phyloP scores from a whole-genome alignment of 2,113 vertebrate genomes.

The Paradisaea rubra region DNA sequence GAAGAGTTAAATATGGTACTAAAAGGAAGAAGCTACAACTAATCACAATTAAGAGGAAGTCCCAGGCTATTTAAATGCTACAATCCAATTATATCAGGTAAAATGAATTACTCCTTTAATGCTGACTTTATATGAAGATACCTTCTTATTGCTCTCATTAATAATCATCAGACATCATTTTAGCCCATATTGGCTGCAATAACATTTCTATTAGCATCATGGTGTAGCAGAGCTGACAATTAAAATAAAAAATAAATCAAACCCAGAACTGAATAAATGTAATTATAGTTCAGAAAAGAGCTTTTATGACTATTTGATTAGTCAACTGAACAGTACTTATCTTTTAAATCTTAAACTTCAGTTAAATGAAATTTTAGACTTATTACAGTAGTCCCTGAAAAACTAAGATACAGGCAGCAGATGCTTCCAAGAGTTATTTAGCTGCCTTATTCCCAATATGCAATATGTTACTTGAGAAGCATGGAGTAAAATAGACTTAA shows the following conservation, averaged over 20 bases:
- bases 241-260: constrained; percentile 84
- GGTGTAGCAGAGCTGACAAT: constrained; percentile 74
- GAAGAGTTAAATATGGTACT: constrained; percentile 75
- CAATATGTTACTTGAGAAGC: background rate
- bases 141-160: constrained; percentile 94
- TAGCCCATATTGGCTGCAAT: constrained; percentile 81
- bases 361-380: constrained; percentile 30
- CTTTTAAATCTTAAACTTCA: constrained; percentile 64
- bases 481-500: background rate
- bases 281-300: constrained; percentile 78
- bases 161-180: constrained; percentile 92
- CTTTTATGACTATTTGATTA: constrained; percentile 83
- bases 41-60: constrained; percentile 84
- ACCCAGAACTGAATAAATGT: constrained; percentile 71
- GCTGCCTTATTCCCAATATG: background rate
- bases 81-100: constrained; percentile 86
- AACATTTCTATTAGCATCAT: constrained; percentile 86
- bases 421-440: background rate
- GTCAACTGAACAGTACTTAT: constrained; percentile 67
- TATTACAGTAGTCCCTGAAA: background rate
- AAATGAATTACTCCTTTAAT: constrained; percentile 90
- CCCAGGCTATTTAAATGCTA: constrained; percentile 77
- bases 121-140: constrained; percentile 88
- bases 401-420: background rate
- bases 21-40: constrained; percentile 74